Evolutionary conservation across 2,113 vertebrate genomes (phyloP).

Genomic region (Amphilophus citrinellus): DNA sequence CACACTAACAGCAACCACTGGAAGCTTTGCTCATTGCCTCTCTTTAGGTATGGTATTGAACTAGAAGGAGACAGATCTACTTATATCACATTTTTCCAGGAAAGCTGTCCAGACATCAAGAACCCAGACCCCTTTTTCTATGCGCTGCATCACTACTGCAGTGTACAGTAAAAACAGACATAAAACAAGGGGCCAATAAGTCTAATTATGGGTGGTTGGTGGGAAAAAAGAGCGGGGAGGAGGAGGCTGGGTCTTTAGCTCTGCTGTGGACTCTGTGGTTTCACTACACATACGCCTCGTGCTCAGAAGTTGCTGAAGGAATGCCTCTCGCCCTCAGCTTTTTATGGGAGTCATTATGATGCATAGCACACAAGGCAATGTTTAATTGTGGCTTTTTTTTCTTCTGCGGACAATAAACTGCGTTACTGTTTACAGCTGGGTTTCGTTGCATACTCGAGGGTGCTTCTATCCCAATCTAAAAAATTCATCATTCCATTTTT

Average conservation of each 20-base stretch:
- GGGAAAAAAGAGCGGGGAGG: slow-evolving; percentile 62
- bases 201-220: slow-evolving; percentile 73
- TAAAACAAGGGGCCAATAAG: slow-evolving; percentile 73
- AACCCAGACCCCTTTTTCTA: slow-evolving; percentile 11
- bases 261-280: slow-evolving; percentile 76
- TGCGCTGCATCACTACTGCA: slow-evolving; percentile 46
- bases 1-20: slow-evolving; percentile 30
- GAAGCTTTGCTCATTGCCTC: slow-evolving; percentile 5
- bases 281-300: slow-evolving; percentile 65
- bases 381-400: slow-evolving; percentile 69
- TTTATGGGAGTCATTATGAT: slow-evolving; percentile 80
- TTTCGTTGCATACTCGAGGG: slow-evolving; percentile 53
- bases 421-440: slow-evolving; percentile 77
- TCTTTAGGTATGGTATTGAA: slow-evolving; percentile 36
- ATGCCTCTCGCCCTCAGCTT: slow-evolving; percentile 72
- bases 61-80: slow-evolving; percentile 16
- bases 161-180: slow-evolving; percentile 72
- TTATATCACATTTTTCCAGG: slow-evolving; percentile 37
- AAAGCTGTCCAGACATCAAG: slow-evolving; percentile 42
- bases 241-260: slow-evolving; percentile 60
- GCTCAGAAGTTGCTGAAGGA: slow-evolving; percentile 77
- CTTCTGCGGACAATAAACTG: slow-evolving; percentile 70
- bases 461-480: slow-evolving; percentile 15
- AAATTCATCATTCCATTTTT: slow-evolving; percentile 45
- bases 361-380: slow-evolving; percentile 72